Conservation (phyloP, 2,888 invertebrate species). For the Acronicta leporina region DNA sequence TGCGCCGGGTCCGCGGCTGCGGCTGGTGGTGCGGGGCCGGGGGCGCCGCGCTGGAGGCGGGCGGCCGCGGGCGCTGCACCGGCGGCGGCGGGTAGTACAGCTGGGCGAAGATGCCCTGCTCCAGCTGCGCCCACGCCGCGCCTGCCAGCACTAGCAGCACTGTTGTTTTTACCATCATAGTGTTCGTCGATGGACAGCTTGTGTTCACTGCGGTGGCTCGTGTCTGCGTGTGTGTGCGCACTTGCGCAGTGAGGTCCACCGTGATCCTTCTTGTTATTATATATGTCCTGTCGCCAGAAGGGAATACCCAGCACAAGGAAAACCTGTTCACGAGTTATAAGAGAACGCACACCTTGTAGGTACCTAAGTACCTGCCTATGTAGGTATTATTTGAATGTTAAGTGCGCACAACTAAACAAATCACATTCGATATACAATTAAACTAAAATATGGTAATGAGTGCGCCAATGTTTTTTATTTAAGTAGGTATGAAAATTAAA, state of each 20-base stretch:
- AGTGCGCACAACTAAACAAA: not conserved
- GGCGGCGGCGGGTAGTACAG: conserved; percentile 52
- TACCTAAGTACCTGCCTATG: not conserved
- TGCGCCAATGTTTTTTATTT: conserved; percentile 5
- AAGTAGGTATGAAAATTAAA: conserved; percentile 20
- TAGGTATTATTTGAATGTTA: no score
- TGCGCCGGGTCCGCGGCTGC: conserved; percentile 27
- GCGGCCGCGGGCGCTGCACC: not conserved
- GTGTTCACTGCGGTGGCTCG: not conserved
- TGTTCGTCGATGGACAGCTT: conserved; percentile 1
- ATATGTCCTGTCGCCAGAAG: conserved; percentile 5
- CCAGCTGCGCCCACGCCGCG: conserved; percentile 44
- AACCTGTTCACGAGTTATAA: conserved; percentile 3
- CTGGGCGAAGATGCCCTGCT: conserved; percentile 48
- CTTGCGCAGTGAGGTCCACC: conserved; percentile 1
- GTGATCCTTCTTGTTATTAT: conserved; percentile 3
- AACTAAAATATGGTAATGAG: not conserved
- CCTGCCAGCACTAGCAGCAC: conserved; percentile 11
- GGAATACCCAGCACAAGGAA: conserved; percentile 35
- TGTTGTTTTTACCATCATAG: conserved; percentile 16
- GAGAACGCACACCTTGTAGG: conserved; percentile 8
- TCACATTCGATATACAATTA: conserved; percentile 12
- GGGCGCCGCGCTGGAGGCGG: not conserved
- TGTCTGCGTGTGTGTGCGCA: not conserved
- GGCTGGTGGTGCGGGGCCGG: conserved; percentile 1